Percentiles rank a stretch among this genome's conserved stretches.
Conservation (phyloP, 2,797 vertebrate genomes). For the Pipistrellus pipistrellus region DNA sequence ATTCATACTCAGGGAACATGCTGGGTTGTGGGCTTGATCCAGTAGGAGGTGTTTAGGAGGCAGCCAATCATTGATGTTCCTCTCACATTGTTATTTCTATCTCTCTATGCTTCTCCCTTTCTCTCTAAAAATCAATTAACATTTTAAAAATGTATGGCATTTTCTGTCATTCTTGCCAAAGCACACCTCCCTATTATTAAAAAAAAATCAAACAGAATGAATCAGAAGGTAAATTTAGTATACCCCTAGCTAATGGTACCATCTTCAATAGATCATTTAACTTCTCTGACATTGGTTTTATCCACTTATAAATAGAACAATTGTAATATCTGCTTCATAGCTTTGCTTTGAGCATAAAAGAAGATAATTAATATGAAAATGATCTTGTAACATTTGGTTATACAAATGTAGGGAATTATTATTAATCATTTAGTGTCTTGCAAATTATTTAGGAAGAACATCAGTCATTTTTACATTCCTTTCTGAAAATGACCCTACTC, state of each 20-base stretch:
- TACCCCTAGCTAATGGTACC: background rate
- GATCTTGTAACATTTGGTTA: conserved; percentile 35
- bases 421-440: conserved; percentile 32
- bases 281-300: conserved; percentile 14
- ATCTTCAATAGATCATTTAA: background rate
- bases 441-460: background rate
- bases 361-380: conserved; percentile 60
- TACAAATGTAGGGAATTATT: conserved; percentile 51
- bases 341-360: conserved; percentile 44
- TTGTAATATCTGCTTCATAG: conserved; percentile 32
- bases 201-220: background rate
- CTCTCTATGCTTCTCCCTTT: too few relatives aligned
- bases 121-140: too few relatives aligned
- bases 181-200: background rate
- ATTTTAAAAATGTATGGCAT: background rate
- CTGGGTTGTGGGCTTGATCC: too few relatives aligned
- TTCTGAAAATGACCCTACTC: conserved; percentile 24
- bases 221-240: background rate
- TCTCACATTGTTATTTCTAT: too few relatives aligned
- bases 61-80: too few relatives aligned
- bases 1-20: too few relatives aligned
- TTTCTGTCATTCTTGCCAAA: conserved; percentile 4
- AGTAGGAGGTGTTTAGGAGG: too few relatives aligned
- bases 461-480: conserved; percentile 12
- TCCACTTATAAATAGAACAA: conserved; percentile 33